Base-by-base conservation (phyloP, 2,113 vertebrate genomes). In the Aplodontia rufa region DNA sequence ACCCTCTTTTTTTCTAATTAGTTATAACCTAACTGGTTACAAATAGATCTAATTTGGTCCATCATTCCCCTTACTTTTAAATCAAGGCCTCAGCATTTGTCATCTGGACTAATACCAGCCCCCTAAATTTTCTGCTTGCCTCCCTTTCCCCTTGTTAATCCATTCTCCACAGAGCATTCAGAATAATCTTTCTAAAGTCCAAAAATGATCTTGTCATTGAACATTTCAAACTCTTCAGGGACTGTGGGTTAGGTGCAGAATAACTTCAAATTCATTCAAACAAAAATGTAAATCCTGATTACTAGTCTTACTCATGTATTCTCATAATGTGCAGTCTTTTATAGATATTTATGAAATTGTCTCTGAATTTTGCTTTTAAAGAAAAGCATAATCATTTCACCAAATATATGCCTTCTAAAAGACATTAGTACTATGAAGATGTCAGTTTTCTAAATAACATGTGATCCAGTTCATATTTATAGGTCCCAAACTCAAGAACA, bases 291-390 rank as follows among this genome's bases (percentile, higher is more conserved):
- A 80, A 49, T 22, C 9, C n/a, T 80, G 42, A 60, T 7, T 80
- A 64, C 30, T 62, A 49, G 42, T 64, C 5, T 58, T 68, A 81
- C 51, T 53, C 35, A 69, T 81, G 74, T 85, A 60, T 92, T 96
- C 14, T 49, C 37, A 81, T 53, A 90, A 75, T 35, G 1, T 32
- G 10, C 13, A 68, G n/a, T 10, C 51, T 24, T 88, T 78, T 85
- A 42, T 85, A 60, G 35, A n/a, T 72, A 90, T 13, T 89, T 28
- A 55, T 55, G 26, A 92, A 80, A 74, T 84, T 87, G 47, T 82
- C 87, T 94, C 20, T n/a, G n/a, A n/a, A n/a, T n/a, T n/a, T n/a
- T n/a, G n/a, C n/a, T 51, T 79, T 68, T 72, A 93, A 93, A 51
- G 17, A 26, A 86, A 88, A 24, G 19, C 19, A 32, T 78, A 90